Conservation (phyloP, 1,140 invertebrate species). For the Hesperophylax magnus region DNA sequence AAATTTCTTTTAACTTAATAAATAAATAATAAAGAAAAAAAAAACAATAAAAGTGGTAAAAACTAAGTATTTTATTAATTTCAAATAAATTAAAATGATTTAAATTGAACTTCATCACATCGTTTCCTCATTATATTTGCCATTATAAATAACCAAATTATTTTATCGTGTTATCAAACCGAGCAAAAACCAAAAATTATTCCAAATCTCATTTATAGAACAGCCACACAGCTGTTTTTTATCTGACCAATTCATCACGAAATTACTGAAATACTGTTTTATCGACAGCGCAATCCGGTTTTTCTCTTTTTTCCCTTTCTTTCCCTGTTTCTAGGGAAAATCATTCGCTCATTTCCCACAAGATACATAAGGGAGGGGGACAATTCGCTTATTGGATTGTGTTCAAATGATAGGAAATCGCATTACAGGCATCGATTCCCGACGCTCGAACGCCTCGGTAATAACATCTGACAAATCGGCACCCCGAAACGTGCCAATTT, state of each 20-base stretch:
- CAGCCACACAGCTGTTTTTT: background rate
- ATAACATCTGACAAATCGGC: slow-evolving; percentile 7
- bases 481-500: background rate
- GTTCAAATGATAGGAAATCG: slow-evolving; percentile 9
- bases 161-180: too few species aligned
- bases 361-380: background rate
- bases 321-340: background rate
- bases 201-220: background rate
- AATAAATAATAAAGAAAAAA: too few species aligned
- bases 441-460: background rate
- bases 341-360: background rate
- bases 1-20: too few species aligned
- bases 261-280: slow-evolving; percentile 4
- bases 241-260: background rate
- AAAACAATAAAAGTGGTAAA: too few species aligned
- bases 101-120: too few species aligned
- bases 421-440: slow-evolving; percentile 1
- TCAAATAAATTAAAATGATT: too few species aligned
- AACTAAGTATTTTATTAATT: too few species aligned
- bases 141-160: too few species aligned
- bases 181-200: too few species aligned
- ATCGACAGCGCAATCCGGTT: background rate
- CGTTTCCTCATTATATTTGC: too few species aligned
- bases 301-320: background rate
- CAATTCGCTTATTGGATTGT: slow-evolving; percentile 2